Conservation (phyloP, 2,113 vertebrate genomes). For the Abramis brama region DNA sequence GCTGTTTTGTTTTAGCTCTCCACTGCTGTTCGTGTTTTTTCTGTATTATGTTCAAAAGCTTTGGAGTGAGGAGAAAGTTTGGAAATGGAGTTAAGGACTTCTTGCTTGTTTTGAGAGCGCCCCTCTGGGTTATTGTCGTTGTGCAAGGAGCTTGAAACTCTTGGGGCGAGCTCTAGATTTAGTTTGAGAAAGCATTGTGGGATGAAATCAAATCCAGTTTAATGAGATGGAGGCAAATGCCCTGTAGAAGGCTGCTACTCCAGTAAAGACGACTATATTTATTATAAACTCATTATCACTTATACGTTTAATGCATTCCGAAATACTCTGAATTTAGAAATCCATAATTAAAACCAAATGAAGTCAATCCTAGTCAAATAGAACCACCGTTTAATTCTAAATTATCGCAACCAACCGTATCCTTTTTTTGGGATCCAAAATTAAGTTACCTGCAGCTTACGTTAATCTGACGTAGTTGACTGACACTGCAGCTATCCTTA, state of each 20-base stretch:
- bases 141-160: slow-evolving; percentile 39
- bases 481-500: slow-evolving; percentile 2
- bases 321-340: neutral
- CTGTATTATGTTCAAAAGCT: slow-evolving; percentile 21
- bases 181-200: slow-evolving; percentile 33
- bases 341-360: neutral
- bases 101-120: slow-evolving; percentile 22
- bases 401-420: neutral
- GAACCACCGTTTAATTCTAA: too few relatives aligned
- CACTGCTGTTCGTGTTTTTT: slow-evolving; percentile 20
- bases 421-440: neutral
- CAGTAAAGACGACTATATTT: neutral
- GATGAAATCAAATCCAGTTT: slow-evolving; percentile 36
- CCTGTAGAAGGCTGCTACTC: neutral
- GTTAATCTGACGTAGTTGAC: neutral
- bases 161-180: slow-evolving; percentile 50
- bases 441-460: neutral
- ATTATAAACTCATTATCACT: neutral
- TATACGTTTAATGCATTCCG: neutral
- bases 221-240: slow-evolving; percentile 41
- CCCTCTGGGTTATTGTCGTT: slow-evolving; percentile 35
- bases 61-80: slow-evolving; percentile 9
- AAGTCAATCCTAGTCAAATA: neutral
- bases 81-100: neutral
- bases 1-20: slow-evolving; percentile 16